phyloP scores from a whole-genome alignment of 2,797 vertebrate genomes.

The Salarias fasciatus region DNA sequence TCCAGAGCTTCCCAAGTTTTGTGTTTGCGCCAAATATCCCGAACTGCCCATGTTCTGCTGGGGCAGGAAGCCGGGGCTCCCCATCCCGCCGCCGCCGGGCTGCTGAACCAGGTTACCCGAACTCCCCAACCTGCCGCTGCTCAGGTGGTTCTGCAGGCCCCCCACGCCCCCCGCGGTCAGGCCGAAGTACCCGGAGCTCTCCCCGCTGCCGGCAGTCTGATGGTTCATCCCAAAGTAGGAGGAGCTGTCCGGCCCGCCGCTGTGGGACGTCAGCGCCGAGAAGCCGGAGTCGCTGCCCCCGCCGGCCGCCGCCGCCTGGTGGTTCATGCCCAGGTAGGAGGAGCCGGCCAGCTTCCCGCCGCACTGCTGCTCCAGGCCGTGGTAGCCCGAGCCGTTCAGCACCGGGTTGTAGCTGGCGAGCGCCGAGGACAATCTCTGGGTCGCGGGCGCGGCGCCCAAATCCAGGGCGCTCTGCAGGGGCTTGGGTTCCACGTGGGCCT shows the following conservation, averaged over 20 bases:
- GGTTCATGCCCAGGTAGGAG: conserved; percentile 78
- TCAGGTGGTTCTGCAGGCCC: conserved; percentile 71
- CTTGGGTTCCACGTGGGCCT: conserved; percentile 81
- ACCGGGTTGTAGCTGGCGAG: conserved; percentile 76
- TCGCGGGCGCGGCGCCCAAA: conserved; percentile 62
- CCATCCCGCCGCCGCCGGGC: conserved; percentile 59
- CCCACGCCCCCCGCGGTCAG: conserved; percentile 53
- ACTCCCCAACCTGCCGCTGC: conserved; percentile 70
- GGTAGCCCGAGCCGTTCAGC: conserved; percentile 82
- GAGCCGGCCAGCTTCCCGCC: conserved; percentile 62
- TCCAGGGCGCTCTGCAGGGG: conserved; percentile 69
- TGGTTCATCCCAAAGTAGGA: conserved; percentile 77
- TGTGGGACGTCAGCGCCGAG: conserved; percentile 69
- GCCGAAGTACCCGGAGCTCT: conserved; percentile 79
- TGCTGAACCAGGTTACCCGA: conserved; percentile 72
- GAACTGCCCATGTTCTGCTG: conserved; percentile 75
- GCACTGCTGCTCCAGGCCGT: conserved; percentile 74
- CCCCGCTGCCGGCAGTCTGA: conserved; percentile 68
- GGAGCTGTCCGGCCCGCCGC: conserved; percentile 69
- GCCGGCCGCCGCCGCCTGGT: conserved; percentile 46
- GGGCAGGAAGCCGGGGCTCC: conserved; percentile 62
- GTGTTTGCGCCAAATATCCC: conserved; percentile 63
- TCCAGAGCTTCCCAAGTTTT: conserved; percentile 49
- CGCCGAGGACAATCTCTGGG: conserved; percentile 71
- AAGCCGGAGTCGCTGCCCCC: conserved; percentile 69